Conservation (phyloP, 2,113 vertebrate genomes). For the Symphodus melops region DNA sequence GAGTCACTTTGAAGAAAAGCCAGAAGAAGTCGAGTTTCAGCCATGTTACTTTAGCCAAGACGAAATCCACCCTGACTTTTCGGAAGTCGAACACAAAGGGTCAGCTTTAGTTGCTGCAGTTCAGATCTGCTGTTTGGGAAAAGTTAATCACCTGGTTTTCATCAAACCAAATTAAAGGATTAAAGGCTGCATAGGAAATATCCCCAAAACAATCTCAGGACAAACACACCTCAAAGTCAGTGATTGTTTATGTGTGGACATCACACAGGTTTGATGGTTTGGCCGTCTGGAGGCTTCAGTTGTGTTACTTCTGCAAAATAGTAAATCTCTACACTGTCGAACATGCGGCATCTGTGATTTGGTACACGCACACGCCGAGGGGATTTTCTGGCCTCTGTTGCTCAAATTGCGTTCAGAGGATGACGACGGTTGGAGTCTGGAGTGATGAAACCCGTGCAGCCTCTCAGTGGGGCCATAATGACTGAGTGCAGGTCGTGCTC, state of each 20-base stretch:
- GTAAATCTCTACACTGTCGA: conserved; percentile 30
- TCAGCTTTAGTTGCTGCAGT: not conserved
- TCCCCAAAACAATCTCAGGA: not conserved
- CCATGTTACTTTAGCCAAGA: too few relatives aligned
- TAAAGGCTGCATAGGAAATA: conserved; percentile 1
- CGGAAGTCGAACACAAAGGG: too few relatives aligned
- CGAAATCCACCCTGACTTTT: too few relatives aligned
- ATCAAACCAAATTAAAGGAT: not conserved
- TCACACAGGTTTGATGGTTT: conserved; percentile 8
- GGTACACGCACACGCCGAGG: not conserved
- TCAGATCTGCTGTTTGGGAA: not conserved
- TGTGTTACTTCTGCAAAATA: conserved; percentile 10
- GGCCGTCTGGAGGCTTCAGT: conserved; percentile 4
- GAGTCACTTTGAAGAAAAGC: too few relatives aligned
- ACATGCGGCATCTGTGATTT: conserved; percentile 13
- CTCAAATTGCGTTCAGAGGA: not conserved
- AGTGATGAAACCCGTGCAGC: conserved; percentile 16
- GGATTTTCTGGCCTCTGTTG: not conserved
- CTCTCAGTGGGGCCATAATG: conserved; percentile 25
- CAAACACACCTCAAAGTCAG: conserved; percentile 20
- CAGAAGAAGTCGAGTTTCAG: too few relatives aligned
- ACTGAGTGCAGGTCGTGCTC: conserved; percentile 25
- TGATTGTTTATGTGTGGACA: not conserved
- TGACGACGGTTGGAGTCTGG: conserved; percentile 17
- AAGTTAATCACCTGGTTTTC: not conserved